phyloP scores from a whole-genome alignment of 1,140 invertebrate genomes.

The Ips typographus region DNA sequence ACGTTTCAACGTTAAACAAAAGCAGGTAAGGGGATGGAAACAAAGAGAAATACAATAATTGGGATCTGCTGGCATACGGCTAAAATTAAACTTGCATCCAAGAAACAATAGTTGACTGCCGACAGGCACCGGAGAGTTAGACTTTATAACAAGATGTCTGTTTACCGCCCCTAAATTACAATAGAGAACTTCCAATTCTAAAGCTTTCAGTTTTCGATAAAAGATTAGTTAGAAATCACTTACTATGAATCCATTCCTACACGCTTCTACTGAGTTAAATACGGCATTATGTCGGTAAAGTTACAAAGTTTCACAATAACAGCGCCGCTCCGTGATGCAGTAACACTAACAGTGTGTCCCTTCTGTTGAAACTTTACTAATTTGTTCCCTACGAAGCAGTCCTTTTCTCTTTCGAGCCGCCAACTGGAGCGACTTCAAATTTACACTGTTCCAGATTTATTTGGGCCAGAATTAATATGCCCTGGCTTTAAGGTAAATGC shows the following conservation, averaged over 20 bases:
- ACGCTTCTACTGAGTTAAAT: constrained; percentile 17
- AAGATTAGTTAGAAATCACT: constrained; percentile 12
- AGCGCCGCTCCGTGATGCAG: constrained; percentile 17
- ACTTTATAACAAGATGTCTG: no score
- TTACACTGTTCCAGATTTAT: constrained; percentile 2
- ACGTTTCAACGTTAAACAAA: no score
- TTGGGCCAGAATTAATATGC: not conserved
- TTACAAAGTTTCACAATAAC: constrained; percentile 30
- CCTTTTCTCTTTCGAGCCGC: constrained; percentile 11
- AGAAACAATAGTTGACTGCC: no score
- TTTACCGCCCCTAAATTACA: not conserved
- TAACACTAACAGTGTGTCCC: constrained; percentile 28
- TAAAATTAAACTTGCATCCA: no score
- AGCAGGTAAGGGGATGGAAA: no score
- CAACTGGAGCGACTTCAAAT: constrained; percentile 3
- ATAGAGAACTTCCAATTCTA: not conserved
- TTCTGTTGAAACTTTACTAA: constrained; percentile 35
- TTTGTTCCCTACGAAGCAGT: constrained; percentile 25
- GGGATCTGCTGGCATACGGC: no score
- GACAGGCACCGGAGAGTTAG: no score
- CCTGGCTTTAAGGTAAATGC: not conserved
- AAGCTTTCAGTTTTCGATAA: constrained; percentile 3
- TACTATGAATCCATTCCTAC: constrained; percentile 16
- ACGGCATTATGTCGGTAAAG: constrained; percentile 14
- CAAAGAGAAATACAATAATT: no score